phyloP scores from a whole-genome alignment of 2,113 vertebrate species.

The Actenoides hombroni region DNA sequence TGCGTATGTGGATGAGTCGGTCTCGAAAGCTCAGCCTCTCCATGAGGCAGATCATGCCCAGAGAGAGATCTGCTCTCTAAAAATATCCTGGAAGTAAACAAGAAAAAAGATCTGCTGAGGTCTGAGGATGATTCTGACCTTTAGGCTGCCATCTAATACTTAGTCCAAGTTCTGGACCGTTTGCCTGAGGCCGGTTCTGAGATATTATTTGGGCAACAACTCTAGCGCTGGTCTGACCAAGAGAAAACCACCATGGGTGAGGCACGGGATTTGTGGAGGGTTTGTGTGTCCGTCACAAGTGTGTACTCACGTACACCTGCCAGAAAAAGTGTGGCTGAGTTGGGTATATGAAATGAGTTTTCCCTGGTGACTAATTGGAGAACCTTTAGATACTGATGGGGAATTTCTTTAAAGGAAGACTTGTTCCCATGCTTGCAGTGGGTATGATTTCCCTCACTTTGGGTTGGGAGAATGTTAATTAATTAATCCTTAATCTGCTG shows the following conservation, averaged over 20 bases:
- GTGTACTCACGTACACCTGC: neutral
- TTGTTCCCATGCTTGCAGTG: neutral
- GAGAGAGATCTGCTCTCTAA: conserved; percentile 37
- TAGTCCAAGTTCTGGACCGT: neutral
- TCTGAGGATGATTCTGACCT: conserved; percentile 19
- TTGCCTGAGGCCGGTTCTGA: neutral
- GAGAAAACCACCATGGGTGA: neutral
- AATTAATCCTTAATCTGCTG: conserved; percentile 47
- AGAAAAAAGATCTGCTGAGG: conserved; percentile 43
- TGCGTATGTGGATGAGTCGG: neutral
- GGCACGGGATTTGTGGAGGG: neutral
- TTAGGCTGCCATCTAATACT: conserved; percentile 48
- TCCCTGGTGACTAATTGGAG: neutral
- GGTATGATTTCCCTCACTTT: neutral
- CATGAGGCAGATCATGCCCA: neutral
- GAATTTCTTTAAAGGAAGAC: neutral
- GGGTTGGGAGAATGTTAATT: conserved; percentile 37
- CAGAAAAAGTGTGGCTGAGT: neutral
- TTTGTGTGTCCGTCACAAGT: neutral
- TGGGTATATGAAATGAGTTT: neutral
- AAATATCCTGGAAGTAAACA: conserved; percentile 48
- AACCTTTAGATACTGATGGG: neutral
- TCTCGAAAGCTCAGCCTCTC: neutral
- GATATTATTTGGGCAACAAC: neutral
- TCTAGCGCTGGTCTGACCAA: neutral